Conservation (phyloP, 2,797 vertebrate genomes). For the Enteromius paludinosus region DNA sequence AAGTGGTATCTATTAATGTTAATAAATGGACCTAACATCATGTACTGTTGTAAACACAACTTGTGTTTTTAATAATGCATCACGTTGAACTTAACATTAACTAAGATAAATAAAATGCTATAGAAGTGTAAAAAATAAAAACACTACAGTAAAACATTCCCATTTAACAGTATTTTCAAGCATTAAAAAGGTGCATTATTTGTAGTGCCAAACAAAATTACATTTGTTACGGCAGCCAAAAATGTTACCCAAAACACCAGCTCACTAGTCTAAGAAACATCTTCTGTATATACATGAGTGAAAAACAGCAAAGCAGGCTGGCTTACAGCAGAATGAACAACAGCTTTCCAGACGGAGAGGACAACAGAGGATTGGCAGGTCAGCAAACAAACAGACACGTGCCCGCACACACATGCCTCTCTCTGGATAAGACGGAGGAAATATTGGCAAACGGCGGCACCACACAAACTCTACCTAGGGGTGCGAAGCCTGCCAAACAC, state of each 20-base stretch:
- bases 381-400: conserved; percentile 37
- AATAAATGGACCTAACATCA: neutral
- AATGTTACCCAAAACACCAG: neutral
- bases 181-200: conserved; percentile 8
- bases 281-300: conserved; percentile 11
- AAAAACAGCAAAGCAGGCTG: conserved; percentile 16
- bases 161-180: neutral
- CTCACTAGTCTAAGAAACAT: conserved; percentile 8
- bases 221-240: neutral
- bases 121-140: neutral
- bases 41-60: neutral
- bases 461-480: conserved; percentile 38
- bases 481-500: conserved; percentile 23
- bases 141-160: neutral
- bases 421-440: conserved; percentile 19
- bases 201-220: neutral
- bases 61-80: too few species aligned
- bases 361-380: conserved; percentile 36
- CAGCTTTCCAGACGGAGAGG: conserved; percentile 37
- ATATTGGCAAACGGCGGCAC: conserved; percentile 39
- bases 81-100: too few species aligned
- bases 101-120: too few species aligned
- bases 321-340: conserved; percentile 39
- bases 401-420: conserved; percentile 14
- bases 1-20: neutral